A percentile compares a stretch with the other conserved stretches of the same genome.
Conservation (phyloP, 1,140 invertebrate genomes). For the Coelopa frigida region DNA sequence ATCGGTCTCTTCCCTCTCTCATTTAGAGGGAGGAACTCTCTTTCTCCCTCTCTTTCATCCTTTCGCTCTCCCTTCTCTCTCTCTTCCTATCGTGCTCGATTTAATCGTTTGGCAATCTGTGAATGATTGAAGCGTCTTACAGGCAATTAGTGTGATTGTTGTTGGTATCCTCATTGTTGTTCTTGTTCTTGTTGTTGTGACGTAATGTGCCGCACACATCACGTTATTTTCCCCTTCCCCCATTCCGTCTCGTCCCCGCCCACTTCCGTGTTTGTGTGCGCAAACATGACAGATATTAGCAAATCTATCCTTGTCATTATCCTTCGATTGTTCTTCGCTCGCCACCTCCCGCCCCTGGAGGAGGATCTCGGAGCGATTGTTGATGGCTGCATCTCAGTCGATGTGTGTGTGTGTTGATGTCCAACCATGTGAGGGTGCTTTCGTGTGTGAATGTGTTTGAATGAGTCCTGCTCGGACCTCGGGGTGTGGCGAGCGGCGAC, state of each 20-base stretch:
- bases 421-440: neutral
- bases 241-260: no score
- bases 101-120: conserved; percentile 45
- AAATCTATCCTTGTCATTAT: conserved; percentile 46
- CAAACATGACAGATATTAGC: conserved; percentile 45
- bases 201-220: neutral
- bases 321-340: conserved; percentile 35
- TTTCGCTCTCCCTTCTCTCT: no score
- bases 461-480: neutral
- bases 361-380: neutral
- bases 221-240: neutral
- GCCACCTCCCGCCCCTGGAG: neutral
- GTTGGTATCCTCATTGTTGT: no score
- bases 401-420: neutral
- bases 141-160: conserved; percentile 10
- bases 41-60: no score
- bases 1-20: no score
- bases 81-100: no score
- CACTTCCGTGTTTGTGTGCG: conserved; percentile 23
- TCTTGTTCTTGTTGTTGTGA: no score
- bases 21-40: no score
- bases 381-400: neutral
- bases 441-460: neutral
- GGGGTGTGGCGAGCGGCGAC: conserved; percentile 17
- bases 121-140: conserved; percentile 42